A percentile compares a stretch with the other conserved stretches of the same genome.
phyloP scores from a whole-genome alignment of 2,113 vertebrate species.

The Hiodon alosoides region DNA sequence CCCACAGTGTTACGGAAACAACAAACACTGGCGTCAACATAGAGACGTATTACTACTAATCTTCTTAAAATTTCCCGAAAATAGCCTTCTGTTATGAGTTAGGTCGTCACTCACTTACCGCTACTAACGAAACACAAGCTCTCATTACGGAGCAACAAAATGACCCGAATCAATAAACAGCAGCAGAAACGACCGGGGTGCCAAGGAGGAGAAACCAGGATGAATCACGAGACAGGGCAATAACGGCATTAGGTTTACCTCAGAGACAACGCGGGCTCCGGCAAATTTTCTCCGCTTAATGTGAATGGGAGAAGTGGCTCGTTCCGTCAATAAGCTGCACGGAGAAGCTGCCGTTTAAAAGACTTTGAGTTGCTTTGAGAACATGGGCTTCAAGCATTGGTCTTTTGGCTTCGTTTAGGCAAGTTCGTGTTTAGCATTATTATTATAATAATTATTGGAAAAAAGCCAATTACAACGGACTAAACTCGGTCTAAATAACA shows the following conservation, averaged over 20 bases:
- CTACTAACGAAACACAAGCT: neutral
- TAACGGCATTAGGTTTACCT: neutral
- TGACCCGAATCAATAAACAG: constrained; percentile 9
- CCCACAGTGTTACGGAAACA: too few relatives aligned
- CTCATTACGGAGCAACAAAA: neutral
- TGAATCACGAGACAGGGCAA: neutral
- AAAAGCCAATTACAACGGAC: too few relatives aligned
- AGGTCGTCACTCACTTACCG: neutral
- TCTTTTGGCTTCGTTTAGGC: too few relatives aligned
- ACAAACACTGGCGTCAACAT: too few relatives aligned
- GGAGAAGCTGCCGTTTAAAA: too few relatives aligned
- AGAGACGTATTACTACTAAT: neutral
- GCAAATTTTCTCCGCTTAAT: neutral
- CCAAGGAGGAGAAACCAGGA: neutral
- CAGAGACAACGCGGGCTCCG: neutral
- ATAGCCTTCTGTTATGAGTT: neutral
- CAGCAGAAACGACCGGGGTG: neutral
- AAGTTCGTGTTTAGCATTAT: too few relatives aligned
- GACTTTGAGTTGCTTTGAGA: too few relatives aligned
- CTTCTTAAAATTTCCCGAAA: constrained; percentile 6
- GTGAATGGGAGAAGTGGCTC: too few relatives aligned
- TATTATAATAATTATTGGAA: too few relatives aligned
- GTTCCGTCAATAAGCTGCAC: too few relatives aligned
- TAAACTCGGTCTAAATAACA: too few relatives aligned
- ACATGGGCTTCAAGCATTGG: too few relatives aligned